Percentiles rank a stretch among this genome's conserved stretches.
phyloP scores from a whole-genome alignment of 2,113 vertebrate genomes.

The Nesogale talazaci region DNA sequence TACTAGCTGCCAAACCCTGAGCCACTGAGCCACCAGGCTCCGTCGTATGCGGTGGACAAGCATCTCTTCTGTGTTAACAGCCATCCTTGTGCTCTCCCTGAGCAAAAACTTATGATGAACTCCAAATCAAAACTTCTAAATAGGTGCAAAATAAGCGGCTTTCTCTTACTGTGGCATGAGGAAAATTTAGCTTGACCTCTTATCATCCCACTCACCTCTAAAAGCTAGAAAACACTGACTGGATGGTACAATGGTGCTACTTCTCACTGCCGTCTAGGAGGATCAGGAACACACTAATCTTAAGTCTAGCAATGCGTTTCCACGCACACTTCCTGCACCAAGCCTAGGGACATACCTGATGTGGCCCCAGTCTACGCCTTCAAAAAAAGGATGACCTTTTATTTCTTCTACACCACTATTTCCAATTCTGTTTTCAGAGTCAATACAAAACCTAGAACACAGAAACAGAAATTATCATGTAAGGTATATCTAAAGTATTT shows the following conservation, averaged over 20 bases:
- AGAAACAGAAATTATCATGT: constrained; percentile 41
- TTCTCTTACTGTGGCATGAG: background rate
- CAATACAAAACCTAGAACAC: constrained; percentile 92
- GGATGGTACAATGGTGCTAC: background rate
- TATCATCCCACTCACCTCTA: background rate
- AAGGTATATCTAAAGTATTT: background rate
- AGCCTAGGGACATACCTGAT: constrained; percentile 90
- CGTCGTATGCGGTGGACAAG: background rate
- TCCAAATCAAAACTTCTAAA: background rate
- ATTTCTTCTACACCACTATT: constrained; percentile 96
- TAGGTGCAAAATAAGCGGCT: background rate
- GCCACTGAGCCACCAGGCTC: background rate
- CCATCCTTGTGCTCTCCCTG: background rate
- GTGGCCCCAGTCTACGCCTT: constrained; percentile 98
- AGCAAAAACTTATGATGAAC: too few relatives aligned
- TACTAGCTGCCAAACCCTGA: background rate
- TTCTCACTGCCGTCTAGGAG: background rate
- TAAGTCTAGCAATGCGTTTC: background rate
- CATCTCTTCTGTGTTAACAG: background rate
- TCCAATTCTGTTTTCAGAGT: constrained; percentile 96
- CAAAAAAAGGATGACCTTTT: constrained; percentile 95
- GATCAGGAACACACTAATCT: background rate
- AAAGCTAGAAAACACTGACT: background rate
- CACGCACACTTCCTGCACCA: background rate
- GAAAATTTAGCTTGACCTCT: background rate